phyloP scores from a whole-genome alignment of 2,888 invertebrate species.

The Loripinus fragilis region DNA sequence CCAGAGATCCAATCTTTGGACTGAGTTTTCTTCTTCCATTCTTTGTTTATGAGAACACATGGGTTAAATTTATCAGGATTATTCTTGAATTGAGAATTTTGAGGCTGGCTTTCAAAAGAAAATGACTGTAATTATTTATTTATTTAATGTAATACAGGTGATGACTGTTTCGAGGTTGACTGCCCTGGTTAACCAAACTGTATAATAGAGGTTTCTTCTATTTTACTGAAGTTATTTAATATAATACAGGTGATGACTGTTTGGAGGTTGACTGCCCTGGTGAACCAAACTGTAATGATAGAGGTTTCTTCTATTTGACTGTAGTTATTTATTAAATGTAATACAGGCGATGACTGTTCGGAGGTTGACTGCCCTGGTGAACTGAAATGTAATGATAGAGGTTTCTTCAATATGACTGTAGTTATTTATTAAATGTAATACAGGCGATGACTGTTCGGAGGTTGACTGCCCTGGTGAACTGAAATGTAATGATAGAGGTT shows the following conservation, averaged over 20 bases:
- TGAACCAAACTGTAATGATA: slow-evolving; percentile 68
- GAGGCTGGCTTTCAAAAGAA: too few relatives aligned
- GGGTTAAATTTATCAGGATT: too few relatives aligned
- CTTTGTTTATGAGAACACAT: too few relatives aligned
- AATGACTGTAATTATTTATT: too few relatives aligned
- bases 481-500: slow-evolving; percentile 67
- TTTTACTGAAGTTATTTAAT: too few relatives aligned
- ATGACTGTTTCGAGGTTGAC: slow-evolving; percentile 66
- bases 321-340: too few relatives aligned
- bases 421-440: too few relatives aligned
- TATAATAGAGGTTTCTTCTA: slow-evolving; percentile 65
- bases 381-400: slow-evolving; percentile 68
- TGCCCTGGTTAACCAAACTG: slow-evolving; percentile 75
- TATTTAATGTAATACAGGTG: too few relatives aligned
- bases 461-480: slow-evolving; percentile 74
- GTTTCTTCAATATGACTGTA: slow-evolving; percentile 70
- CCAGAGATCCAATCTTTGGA: too few relatives aligned
- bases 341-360: slow-evolving; percentile 70
- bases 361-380: slow-evolving; percentile 71
- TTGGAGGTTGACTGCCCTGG: slow-evolving; percentile 70
- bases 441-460: slow-evolving; percentile 66
- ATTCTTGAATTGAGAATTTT: too few relatives aligned
- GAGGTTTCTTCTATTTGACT: slow-evolving; percentile 70
- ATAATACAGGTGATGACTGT: slow-evolving; percentile 72
- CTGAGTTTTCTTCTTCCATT: too few relatives aligned